phyloP scores from a whole-genome alignment of 2,888 invertebrate genomes.

The Phalangium opilio region DNA sequence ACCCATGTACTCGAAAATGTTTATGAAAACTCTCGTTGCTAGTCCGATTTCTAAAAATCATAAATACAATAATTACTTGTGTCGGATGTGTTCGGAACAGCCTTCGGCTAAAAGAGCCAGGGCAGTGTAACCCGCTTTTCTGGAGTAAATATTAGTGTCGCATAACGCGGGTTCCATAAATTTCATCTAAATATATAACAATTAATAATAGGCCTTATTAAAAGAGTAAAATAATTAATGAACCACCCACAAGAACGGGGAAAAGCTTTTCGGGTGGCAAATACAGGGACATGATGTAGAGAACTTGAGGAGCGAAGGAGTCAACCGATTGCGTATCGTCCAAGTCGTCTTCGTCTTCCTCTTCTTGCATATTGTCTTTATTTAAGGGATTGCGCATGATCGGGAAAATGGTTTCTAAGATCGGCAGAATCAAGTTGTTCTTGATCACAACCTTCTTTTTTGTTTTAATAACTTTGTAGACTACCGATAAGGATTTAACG shows the following conservation, averaged over 20 bases:
- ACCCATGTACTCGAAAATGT: too few species aligned
- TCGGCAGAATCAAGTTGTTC: constrained; percentile 51
- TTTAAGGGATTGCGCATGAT: constrained; percentile 48
- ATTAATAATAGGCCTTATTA: too few species aligned
- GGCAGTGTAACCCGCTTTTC: constrained; percentile 54
- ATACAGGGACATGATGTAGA: constrained; percentile 55
- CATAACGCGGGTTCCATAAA: not conserved
- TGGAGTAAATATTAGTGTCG: constrained; percentile 40
- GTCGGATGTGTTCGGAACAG: constrained; percentile 55
- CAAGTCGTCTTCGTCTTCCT: constrained; percentile 44
- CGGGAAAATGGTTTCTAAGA: constrained; percentile 47
- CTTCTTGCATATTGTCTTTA: constrained; percentile 45
- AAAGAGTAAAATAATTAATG: too few species aligned
- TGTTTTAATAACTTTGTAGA: constrained; percentile 47
- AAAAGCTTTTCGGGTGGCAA: constrained; percentile 60
- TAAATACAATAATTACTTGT: constrained; percentile 39
- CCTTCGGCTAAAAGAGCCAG: constrained; percentile 63
- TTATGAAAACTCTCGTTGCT: too few species aligned
- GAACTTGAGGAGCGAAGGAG: constrained; percentile 32
- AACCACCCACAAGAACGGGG: constrained; percentile 47
- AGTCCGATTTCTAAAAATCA: too few species aligned
- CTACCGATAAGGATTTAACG: constrained; percentile 49
- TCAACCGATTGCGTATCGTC: constrained; percentile 18
- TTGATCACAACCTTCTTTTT: constrained; percentile 57
- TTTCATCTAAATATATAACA: too few species aligned